Base-by-base conservation (phyloP, 1,140 invertebrate genomes). In the Trigoniulus corallinus region DNA sequence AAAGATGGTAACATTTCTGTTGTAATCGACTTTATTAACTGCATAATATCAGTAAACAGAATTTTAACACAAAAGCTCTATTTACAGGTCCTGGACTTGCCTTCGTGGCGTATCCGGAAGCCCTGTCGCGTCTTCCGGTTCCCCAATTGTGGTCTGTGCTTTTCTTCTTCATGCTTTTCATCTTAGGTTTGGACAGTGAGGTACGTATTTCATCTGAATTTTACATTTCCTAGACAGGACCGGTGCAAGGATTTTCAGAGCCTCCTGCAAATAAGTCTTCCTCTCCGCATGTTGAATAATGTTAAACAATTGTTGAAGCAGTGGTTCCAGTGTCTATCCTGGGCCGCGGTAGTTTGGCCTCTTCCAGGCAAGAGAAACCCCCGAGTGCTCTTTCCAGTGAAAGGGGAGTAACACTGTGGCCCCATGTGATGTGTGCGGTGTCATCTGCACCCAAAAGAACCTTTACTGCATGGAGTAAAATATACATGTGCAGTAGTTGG, bases 21-120 rank as follows among this genome's bases (percentile, higher is more conserved):
- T 51, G 1, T 12, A 26, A 44, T 34, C 7, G 3, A 42, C 15
- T 15, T 34, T 34, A 34, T 34, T 34, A 34, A 7, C 7, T 7
- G 29, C 29, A 34, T 34, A 34, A 82, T 1, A n/a, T n/a, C n/a
- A 74, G 80, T 39, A 81, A 82, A 2, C 65, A 89, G 4, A 85
- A 85, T 3, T 85, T 89, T 50, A 21, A 18, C 23, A 18, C 2
- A 2, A 26, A 15, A 0, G 29, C 25, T 51, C 2, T 56, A 68
- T 66, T 34, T 47, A 2, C 18, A 57, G 63, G 63, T n/a, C 53
- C 61, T 18, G 59, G 58, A 4, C 41, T 62, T 4, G 57, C 57
- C 10, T 62, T 62, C 46, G 53, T 63, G 12, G 52, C 61, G 25
- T 63, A 60, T 50, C 62, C 62, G 26, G 53, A 57, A 48, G 61